Percentiles rank a stretch among this genome's conserved stretches.
Evolutionary conservation across 2,888 invertebrate species (phyloP).

Genomic region (Chymomyza fuscimana): DNA sequence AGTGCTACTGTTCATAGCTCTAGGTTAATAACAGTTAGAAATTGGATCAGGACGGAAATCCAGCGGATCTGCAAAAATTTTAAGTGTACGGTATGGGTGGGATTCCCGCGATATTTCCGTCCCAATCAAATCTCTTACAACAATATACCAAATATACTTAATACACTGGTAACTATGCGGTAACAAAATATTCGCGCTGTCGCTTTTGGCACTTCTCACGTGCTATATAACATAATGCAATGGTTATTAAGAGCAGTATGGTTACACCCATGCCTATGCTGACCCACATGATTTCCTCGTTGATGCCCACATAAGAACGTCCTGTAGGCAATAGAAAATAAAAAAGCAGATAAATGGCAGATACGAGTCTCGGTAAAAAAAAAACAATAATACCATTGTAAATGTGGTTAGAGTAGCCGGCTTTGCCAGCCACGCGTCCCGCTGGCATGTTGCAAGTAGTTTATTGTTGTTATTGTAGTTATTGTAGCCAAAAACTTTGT

Average conservation of each 20-base stretch:
- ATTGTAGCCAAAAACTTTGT: slow-evolving; percentile 20
- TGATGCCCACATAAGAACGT: slow-evolving; percentile 90
- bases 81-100: too few relatives aligned
- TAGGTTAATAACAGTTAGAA: background rate
- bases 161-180: slow-evolving; percentile 81
- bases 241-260: slow-evolving; percentile 89
- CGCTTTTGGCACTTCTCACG: slow-evolving; percentile 90
- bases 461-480: slow-evolving; percentile 13
- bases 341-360: slow-evolving; percentile 1
- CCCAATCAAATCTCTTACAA: too few relatives aligned
- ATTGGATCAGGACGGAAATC: too few relatives aligned
- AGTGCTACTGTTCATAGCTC: background rate
- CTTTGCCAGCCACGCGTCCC: slow-evolving; percentile 80
- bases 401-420: slow-evolving; percentile 79
- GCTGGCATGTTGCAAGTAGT: slow-evolving; percentile 76
- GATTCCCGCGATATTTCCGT: too few relatives aligned
- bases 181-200: slow-evolving; percentile 86
- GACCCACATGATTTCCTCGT: slow-evolving; percentile 94
- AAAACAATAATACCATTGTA: slow-evolving; percentile 74
- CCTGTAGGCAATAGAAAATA: slow-evolving; percentile 81
- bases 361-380: background rate
- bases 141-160: too few relatives aligned
- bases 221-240: slow-evolving; percentile 90
- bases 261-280: slow-evolving; percentile 86
- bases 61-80: too few relatives aligned